These are phyloP conservation scores for Cromileptes altivelis DNA, from an alignment of 2,113 vertebrate species.

Conservation along the genomic window DNA sequence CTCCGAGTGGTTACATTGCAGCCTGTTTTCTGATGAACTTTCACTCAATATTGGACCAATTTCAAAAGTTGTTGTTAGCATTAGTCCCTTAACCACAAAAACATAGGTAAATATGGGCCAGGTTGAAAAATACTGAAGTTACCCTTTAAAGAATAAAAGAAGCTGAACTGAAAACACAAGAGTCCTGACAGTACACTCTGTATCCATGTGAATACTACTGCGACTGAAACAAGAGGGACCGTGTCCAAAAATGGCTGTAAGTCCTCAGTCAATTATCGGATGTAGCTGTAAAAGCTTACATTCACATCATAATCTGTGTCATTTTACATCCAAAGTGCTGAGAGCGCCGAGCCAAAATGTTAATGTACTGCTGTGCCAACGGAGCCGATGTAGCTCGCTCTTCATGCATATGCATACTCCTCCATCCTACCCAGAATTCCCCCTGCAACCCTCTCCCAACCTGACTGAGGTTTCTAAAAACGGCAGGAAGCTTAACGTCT, in stretches of 20 bases:
- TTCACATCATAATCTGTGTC: slow-evolving; percentile 59
- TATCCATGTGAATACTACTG: slow-evolving; percentile 18
- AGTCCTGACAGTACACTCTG: background rate
- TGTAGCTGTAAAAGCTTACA: slow-evolving; percentile 60
- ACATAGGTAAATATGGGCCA: too few relatives aligned
- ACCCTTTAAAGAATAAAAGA: background rate
- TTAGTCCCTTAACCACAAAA: too few relatives aligned
- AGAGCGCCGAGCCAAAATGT: slow-evolving; percentile 61
- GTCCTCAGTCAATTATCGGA: slow-evolving; percentile 60
- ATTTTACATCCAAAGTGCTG: slow-evolving; percentile 58
- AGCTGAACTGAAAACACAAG: background rate
- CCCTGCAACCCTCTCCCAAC: slow-evolving; percentile 56
- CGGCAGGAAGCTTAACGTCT: slow-evolving; percentile 65
- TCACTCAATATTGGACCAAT: too few relatives aligned
- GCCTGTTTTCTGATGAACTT: too few relatives aligned
- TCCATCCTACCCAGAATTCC: slow-evolving; percentile 69
- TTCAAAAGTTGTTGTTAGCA: too few relatives aligned
- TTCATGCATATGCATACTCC: slow-evolving; percentile 73
- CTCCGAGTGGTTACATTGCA: too few relatives aligned
- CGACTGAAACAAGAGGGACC: slow-evolving; percentile 7
- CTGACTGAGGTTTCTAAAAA: slow-evolving; percentile 75
- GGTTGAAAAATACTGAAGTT: too few relatives aligned
- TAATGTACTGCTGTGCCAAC: slow-evolving; percentile 70
- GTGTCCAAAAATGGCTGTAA: slow-evolving; percentile 28
- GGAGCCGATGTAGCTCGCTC: slow-evolving; percentile 54